Base-by-base conservation (phyloP, 1,140 invertebrate species). In the Stegodyphus dumicola region DNA sequence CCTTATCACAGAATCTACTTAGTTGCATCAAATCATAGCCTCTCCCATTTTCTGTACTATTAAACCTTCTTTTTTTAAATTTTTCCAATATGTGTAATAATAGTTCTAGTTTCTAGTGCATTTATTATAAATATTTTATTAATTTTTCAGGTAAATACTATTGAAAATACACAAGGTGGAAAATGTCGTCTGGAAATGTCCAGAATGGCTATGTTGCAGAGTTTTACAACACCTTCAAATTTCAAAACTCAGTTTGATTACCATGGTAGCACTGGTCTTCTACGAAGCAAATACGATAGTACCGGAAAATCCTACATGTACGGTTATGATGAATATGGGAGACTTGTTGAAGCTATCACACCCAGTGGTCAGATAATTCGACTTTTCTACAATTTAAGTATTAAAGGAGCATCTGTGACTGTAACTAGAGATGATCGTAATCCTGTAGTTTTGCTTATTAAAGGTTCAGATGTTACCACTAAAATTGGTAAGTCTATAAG, bases 131-230 rank as follows among this genome's bases (percentile, higher is more conserved):
- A 18, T 18, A 67, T 17, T 67, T 67, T 71, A 9, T 71, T 71
- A 13, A 51, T 13, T 13, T 48, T 64, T 7, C 18, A 86, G 84
- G 93, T 93, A 0, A 97, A 95, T 89, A 96, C 96, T 6, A 98
- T 99, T 88, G 95, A 98, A 91, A 97, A 97, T 89, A 96, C 95
- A 11, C 95, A 97, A 90, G 96, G 97, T 89, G 95, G 96, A 89
- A 97, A 97, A 91, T 95, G 95, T 10, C 95, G 96, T 88, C 91
- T 97, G 52, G 95, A 96, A 90, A 96, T 97, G 89, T 86, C 84
- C 13, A 60, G 87, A 13, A 86, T 81, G 75, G 78, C 81, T 6
- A 85, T 89, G 88, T 69, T 89, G 7, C 80, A 88, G 11, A 86
- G 87, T 33, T 88, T 89, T 48, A 88, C 83, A 4, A 88, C 88